phyloP scores from a whole-genome alignment of 2,113 vertebrate species.

The Ibidorhyncha struthersii region DNA sequence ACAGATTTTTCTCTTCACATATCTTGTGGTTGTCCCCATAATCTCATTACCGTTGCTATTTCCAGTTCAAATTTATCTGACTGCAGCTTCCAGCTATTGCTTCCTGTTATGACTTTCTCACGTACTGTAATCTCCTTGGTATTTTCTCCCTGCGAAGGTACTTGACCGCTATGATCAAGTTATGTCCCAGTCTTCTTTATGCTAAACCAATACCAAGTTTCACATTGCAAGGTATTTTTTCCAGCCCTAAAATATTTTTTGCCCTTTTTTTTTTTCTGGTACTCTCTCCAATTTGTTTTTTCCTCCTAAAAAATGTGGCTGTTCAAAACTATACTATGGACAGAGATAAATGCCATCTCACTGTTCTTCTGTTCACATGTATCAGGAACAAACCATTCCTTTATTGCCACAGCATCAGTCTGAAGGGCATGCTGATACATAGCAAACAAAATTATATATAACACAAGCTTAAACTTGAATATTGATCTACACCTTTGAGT shows the following conservation, averaged over 20 bases:
- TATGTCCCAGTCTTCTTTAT: not conserved
- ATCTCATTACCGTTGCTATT: not conserved
- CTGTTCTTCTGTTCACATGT: not conserved
- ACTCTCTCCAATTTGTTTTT: not conserved
- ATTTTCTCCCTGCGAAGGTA: not conserved
- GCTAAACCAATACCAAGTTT: not conserved
- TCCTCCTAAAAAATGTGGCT: not conserved
- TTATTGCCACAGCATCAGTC: not conserved
- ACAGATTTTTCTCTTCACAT: constrained; percentile 27
- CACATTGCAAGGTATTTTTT: not conserved
- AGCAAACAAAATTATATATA: not conserved
- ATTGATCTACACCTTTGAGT: not conserved
- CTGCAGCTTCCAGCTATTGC: constrained; percentile 12
- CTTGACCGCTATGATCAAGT: not conserved
- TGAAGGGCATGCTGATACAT: not conserved
- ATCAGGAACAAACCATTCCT: not conserved
- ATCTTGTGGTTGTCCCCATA: not conserved
- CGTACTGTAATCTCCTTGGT: not conserved
- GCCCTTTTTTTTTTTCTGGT: not conserved
- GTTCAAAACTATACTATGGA: not conserved
- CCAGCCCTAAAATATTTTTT: not conserved
- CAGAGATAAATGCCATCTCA: not conserved
- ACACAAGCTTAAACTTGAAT: not conserved
- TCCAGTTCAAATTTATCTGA: constrained; percentile 18
- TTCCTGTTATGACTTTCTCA: constrained; percentile 41